These are phyloP conservation scores for Patella caerulea DNA, from an alignment of 2,888 invertebrate genomes.

Conservation along the genomic window DNA sequence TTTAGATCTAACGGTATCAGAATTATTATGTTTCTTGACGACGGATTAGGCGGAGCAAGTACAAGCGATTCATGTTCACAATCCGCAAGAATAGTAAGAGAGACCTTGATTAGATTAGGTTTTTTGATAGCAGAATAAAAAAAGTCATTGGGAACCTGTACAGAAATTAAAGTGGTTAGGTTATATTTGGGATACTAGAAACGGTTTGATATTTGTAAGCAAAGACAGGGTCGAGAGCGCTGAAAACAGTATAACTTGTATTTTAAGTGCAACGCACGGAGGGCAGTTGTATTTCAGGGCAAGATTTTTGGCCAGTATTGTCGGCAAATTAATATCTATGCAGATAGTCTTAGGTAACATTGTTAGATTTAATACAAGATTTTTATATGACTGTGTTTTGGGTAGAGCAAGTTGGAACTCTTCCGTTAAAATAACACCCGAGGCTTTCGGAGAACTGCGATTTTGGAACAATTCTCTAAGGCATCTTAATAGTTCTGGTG, in stretches of 20 bases:
- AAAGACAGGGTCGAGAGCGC: background rate
- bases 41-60: conserved; percentile 19
- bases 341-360: background rate
- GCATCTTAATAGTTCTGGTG: background rate
- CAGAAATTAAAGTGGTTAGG: background rate
- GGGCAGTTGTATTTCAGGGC: background rate
- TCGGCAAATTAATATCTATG: conserved; percentile 2
- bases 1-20: conserved; percentile 10
- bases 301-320: background rate
- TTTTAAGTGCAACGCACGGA: background rate
- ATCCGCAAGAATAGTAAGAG: background rate
- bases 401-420: background rate
- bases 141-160: background rate
- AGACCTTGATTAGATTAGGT: background rate
- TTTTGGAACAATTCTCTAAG: background rate
- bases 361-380: background rate
- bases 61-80: background rate
- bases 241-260: background rate
- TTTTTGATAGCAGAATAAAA: background rate
- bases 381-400: background rate
- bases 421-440: background rate
- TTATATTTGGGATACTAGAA: conserved; percentile 3
- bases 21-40: conserved; percentile 27
- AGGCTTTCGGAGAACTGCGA: background rate
- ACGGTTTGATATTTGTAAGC: background rate